A percentile compares a stretch with the other conserved stretches of the same genome.
Conservation (phyloP, 2,797 vertebrate species). For the Periparus ater region DNA sequence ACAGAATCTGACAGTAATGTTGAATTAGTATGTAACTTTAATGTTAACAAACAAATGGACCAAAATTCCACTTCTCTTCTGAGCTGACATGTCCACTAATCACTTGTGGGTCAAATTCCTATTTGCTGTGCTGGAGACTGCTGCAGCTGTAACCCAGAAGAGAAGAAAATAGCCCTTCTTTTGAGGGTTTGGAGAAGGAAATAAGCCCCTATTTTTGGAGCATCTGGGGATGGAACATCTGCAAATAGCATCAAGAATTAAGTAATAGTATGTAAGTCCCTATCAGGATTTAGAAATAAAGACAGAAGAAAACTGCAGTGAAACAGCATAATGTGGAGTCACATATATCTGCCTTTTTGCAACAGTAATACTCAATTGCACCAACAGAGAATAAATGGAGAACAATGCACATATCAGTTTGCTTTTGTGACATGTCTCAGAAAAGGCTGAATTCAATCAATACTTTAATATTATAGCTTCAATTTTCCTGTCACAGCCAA, state of each 20-base stretch:
- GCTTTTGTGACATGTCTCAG: neutral
- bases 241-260: neutral
- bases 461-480: conserved; percentile 2
- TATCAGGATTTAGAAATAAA: neutral
- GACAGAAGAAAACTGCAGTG: neutral
- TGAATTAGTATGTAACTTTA: neutral
- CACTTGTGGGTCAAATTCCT: neutral
- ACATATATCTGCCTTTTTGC: neutral
- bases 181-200: neutral
- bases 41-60: neutral
- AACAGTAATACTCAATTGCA: neutral
- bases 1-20: neutral
- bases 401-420: neutral
- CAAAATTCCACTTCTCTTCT: neutral
- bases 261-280: neutral
- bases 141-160: conserved; percentile 10
- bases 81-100: neutral
- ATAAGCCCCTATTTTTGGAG: neutral
- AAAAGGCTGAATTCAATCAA: conserved; percentile 5
- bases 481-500: conserved; percentile 34
- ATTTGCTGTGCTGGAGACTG: conserved; percentile 1
- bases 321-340: neutral
- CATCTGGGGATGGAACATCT: neutral
- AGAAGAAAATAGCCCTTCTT: neutral
- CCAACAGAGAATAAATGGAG: neutral